Conservation (phyloP, 2,113 vertebrate genomes). For the Morone saxatilis region DNA sequence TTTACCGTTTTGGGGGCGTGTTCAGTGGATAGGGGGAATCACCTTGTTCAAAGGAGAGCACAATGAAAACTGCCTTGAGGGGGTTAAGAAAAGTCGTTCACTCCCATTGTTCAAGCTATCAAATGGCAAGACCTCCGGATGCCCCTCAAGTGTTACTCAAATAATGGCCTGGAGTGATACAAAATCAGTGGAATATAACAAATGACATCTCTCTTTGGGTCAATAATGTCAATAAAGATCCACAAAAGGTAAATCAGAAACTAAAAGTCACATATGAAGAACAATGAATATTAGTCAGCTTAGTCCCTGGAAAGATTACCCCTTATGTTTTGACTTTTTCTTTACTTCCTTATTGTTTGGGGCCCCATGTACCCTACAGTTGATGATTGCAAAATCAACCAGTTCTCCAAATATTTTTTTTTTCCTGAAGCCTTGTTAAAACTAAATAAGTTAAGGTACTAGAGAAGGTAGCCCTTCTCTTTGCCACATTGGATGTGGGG, state of each 20-base stretch:
- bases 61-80: slow-evolving; percentile 2
- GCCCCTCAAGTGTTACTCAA: not conserved
- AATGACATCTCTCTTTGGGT: not conserved
- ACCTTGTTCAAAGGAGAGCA: not conserved
- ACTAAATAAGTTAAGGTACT: not conserved
- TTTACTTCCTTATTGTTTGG: not conserved
- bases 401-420: not conserved
- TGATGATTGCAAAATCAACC: not conserved
- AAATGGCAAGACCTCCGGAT: not conserved
- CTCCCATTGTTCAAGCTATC: not conserved
- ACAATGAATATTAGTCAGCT: not conserved
- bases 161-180: not conserved
- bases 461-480: no score
- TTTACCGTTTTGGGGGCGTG: not conserved
- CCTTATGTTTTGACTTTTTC: not conserved
- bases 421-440: not conserved
- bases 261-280: not conserved
- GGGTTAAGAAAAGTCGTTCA: not conserved
- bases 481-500: not conserved
- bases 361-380: not conserved
- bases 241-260: not conserved
- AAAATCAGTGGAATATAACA: not conserved
- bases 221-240: not conserved
- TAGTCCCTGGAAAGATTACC: not conserved
- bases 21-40: not conserved